Conservation (phyloP, 92 coral and sea anemone species). For the Desmophyllum pertusum region DNA sequence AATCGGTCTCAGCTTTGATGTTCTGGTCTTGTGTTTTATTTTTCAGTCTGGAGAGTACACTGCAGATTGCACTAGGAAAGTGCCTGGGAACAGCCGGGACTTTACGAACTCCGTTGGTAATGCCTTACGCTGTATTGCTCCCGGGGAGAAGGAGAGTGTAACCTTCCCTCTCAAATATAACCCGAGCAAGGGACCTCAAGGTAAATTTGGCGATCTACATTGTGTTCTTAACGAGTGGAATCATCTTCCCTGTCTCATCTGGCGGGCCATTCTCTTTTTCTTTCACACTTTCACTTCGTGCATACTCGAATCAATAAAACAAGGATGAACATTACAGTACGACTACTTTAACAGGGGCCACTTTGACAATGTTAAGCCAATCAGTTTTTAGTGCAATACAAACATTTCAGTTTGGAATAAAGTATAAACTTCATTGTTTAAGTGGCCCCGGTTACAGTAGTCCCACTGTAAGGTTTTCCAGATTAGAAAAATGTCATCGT, state of each 20-base stretch:
- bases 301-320: neutral
- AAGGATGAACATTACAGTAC: too few relatives aligned
- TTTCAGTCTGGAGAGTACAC: slow-evolving; percentile 48
- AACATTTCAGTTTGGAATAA: too few relatives aligned
- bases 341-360: too few relatives aligned
- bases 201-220: slow-evolving; percentile 18
- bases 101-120: slow-evolving; percentile 68
- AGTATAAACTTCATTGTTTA: too few relatives aligned
- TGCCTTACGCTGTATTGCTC: slow-evolving; percentile 85
- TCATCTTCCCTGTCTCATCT: neutral
- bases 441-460: too few relatives aligned
- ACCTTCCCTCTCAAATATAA: slow-evolving; percentile 61
- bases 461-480: too few relatives aligned
- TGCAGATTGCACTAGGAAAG: slow-evolving; percentile 70
- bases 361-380: too few relatives aligned
- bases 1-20: neutral
- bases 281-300: neutral
- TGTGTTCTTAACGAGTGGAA: neutral
- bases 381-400: too few relatives aligned
- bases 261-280: neutral
- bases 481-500: neutral
- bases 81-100: slow-evolving; percentile 78
- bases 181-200: slow-evolving; percentile 43
- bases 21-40: neutral
- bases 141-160: slow-evolving; percentile 73